Percentiles rank a stretch among this genome's conserved stretches.
These are phyloP conservation scores for Bujurquina vittata DNA, from an alignment of 2,113 vertebrate species.

Conservation along the genomic window DNA sequence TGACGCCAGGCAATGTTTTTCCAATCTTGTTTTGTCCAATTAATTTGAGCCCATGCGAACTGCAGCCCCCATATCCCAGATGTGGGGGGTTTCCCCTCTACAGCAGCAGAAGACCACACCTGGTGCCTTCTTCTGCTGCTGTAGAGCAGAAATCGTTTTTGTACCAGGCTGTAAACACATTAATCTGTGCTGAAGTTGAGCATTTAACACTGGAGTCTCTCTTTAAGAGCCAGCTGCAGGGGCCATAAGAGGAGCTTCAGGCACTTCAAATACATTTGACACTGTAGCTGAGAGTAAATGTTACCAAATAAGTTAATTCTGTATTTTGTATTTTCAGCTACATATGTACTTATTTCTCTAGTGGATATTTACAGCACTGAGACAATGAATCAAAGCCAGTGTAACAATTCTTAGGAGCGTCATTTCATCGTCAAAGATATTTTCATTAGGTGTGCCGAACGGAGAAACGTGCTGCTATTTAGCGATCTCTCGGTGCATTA, in stretches of 20 bases:
- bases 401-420: background rate
- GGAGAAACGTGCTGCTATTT: background rate
- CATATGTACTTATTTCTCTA: background rate
- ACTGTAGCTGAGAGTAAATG: background rate
- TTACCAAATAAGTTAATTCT: background rate
- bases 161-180: fast-evolving
- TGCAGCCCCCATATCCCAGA: background rate
- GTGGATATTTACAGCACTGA: background rate
- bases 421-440: background rate
- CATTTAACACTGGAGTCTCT: background rate
- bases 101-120: background rate
- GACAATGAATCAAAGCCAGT: background rate
- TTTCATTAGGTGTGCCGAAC: background rate
- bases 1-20: background rate
- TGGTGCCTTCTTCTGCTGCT: background rate
- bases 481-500: background rate
- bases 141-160: background rate
- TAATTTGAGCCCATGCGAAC: background rate
- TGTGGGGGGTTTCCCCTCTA: too few relatives aligned
- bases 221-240: background rate
- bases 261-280: background rate
- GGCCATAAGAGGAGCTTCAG: background rate
- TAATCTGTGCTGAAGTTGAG: background rate
- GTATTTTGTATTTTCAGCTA: background rate
- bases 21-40: background rate